Percentiles rank a stretch among this genome's conserved stretches.
phyloP scores from a whole-genome alignment of 2,113 vertebrate genomes.

The Oxyura jamaicensis region DNA sequence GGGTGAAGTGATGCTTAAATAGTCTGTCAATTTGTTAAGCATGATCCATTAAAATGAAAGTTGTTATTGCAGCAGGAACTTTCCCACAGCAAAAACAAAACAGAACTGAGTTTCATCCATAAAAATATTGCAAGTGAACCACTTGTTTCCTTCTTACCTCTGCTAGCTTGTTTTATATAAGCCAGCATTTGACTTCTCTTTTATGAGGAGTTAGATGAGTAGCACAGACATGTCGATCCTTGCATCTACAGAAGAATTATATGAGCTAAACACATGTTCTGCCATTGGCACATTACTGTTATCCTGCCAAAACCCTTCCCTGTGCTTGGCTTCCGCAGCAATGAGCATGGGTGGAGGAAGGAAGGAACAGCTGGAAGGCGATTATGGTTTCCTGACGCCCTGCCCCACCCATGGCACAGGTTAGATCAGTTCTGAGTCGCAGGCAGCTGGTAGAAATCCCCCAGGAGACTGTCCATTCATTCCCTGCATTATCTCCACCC shows the following conservation, averaged over 20 bases:
- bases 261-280: conserved; percentile 53
- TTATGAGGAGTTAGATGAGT: background rate
- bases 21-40: conserved; percentile 41
- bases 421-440: conserved; percentile 48
- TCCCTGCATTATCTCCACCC: conserved; percentile 43
- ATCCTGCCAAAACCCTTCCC: conserved; percentile 44
- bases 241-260: conserved; percentile 29
- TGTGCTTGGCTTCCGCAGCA: conserved; percentile 23
- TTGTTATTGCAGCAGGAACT: conserved; percentile 46
- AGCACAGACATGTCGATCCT: conserved; percentile 45
- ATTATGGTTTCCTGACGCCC: conserved; percentile 56
- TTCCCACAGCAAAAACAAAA: conserved; percentile 66
- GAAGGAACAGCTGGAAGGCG: conserved; percentile 61
- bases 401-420: conserved; percentile 64
- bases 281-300: conserved; percentile 46
- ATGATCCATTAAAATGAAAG: conserved; percentile 61
- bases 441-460: conserved; percentile 58
- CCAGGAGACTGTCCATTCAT: conserved; percentile 1
- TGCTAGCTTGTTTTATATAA: background rate
- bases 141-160: conserved; percentile 50
- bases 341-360: conserved; percentile 58
- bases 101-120: background rate
- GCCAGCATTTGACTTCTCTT: background rate
- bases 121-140: background rate
- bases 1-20: conserved; percentile 14